Evolutionary conservation across 2,797 vertebrate species (phyloP).

Genomic region (Sebastes diaconus): DNA sequence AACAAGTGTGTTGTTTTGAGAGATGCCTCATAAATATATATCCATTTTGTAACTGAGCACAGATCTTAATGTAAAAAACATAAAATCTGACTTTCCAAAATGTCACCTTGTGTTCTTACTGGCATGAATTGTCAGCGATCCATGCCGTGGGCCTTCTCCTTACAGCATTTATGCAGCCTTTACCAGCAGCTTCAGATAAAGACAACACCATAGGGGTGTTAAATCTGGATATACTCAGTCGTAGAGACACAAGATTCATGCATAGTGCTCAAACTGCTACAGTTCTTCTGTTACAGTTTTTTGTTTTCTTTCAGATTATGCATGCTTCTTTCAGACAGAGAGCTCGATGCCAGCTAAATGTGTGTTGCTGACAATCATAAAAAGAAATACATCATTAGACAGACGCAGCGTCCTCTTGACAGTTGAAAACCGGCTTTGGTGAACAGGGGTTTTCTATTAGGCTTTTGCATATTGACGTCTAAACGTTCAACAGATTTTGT

Average conservation of each 20-base stretch:
- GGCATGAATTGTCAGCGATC: neutral
- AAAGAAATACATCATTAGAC: neutral
- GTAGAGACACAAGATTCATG: neutral
- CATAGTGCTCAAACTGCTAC: neutral
- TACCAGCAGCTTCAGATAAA: neutral
- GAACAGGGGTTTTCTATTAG: neutral
- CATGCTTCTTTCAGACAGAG: neutral
- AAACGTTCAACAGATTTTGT: neutral
- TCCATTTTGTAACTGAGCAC: neutral
- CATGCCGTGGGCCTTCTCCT: neutral
- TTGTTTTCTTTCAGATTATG: neutral
- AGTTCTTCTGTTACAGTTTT: neutral
- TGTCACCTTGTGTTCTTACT: neutral
- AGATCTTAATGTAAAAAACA: neutral
- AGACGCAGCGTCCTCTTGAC: neutral
- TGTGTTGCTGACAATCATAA: neutral
- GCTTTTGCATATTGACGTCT: neutral
- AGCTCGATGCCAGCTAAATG: neutral
- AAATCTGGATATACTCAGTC: neutral
- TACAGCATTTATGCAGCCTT: neutral
- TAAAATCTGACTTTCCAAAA: neutral
- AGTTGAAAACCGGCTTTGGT: neutral
- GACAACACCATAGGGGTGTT: neutral
- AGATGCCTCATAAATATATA: neutral
- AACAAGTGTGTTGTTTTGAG: neutral